Percentiles rank a stretch among this genome's conserved stretches.
Conservation (phyloP, 2,113 vertebrate genomes). For the Zosterops pallidus region DNA sequence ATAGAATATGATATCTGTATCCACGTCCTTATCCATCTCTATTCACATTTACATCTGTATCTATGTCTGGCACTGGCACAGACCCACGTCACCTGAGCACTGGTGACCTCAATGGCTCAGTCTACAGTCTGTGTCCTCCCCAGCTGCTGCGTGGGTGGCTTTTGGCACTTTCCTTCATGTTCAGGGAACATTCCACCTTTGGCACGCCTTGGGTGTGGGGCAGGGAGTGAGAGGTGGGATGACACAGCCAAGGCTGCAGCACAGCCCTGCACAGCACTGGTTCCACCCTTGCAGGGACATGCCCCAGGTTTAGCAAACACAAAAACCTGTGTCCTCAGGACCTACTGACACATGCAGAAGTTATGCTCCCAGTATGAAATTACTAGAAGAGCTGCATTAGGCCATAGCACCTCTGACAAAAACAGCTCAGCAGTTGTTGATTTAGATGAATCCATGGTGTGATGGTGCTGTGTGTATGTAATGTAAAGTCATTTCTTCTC, state of each 20-base stretch:
- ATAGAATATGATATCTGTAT: background rate
- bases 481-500: background rate
- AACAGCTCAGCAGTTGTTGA: background rate
- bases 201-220: no score
- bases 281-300: background rate
- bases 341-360: accelerated
- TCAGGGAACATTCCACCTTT: background rate
- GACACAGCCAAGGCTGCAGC: accelerated
- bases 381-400: background rate
- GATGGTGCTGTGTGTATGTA: background rate
- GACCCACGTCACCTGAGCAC: accelerated
- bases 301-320: background rate
- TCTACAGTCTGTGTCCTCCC: background rate
- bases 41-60: background rate
- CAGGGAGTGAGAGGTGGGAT: background rate
- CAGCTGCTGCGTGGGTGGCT: accelerated
- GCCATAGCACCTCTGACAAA: background rate
- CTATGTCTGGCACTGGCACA: background rate
- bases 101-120: background rate
- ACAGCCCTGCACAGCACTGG: no score
- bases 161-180: background rate
- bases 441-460: background rate
- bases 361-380: background rate
- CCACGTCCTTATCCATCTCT: background rate
- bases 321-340: background rate